phyloP scores from a whole-genome alignment of 1,140 invertebrate species.

The Ridgeia piscesae region DNA sequence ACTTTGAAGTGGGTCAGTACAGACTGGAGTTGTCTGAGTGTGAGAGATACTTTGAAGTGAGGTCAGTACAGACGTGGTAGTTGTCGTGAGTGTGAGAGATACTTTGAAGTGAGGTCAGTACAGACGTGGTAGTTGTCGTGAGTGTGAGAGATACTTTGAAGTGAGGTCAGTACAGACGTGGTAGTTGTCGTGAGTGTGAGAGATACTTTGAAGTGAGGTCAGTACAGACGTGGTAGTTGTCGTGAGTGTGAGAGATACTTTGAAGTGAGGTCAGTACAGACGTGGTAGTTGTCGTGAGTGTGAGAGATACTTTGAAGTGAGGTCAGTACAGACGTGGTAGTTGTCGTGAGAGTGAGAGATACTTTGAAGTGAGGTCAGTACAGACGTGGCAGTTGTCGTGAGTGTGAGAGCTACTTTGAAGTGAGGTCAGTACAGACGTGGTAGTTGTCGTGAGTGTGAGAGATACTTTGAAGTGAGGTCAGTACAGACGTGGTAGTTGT shows the following conservation, averaged over 20 bases:
- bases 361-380: conserved; percentile 52
- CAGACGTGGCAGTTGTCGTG: not conserved
- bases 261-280: conserved; percentile 42
- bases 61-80: conserved; percentile 8
- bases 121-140: not conserved
- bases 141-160: conserved; percentile 60
- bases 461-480: conserved; percentile 56
- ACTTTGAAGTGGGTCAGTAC: no score
- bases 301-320: conserved; percentile 59
- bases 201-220: conserved; percentile 56
- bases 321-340: conserved; percentile 8
- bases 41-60: conserved; percentile 59
- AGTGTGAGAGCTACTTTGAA: conserved; percentile 60
- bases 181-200: conserved; percentile 34
- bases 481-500: not conserved
- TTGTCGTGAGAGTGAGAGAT: conserved; percentile 45
- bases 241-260: conserved; percentile 56
- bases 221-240: not conserved
- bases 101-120: conserved; percentile 52
- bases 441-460: conserved; percentile 34
- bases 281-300: not conserved
- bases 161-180: conserved; percentile 19
- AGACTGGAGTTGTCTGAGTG: no score
- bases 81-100: conserved; percentile 45
- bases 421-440: conserved; percentile 19